Evolutionary conservation across 2,888 invertebrate genomes (phyloP).

Genomic region (Petrolisthes cinctipes): DNA sequence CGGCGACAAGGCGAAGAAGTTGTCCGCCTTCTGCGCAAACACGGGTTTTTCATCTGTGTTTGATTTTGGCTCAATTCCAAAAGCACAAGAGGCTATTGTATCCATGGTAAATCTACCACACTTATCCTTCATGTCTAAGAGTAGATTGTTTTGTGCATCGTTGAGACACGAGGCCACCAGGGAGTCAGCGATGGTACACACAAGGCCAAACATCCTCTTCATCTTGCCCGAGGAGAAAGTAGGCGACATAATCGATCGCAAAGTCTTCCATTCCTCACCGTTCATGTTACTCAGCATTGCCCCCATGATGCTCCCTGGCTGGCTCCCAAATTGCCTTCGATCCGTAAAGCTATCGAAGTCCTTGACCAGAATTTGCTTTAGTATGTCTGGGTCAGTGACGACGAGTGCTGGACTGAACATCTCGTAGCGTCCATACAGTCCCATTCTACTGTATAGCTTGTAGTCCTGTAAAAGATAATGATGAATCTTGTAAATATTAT

Average conservation of each 20-base stretch:
- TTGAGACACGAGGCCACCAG: constrained; percentile 37
- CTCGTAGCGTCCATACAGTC: constrained; percentile 8
- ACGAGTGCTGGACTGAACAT: not conserved
- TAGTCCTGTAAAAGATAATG: not conserved
- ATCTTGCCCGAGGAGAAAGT: constrained; percentile 56
- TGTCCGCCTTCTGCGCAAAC: constrained; percentile 43
- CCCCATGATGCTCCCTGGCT: constrained; percentile 20
- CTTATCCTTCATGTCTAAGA: constrained; percentile 42
- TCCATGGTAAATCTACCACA: constrained; percentile 58
- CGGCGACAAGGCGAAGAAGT: constrained; percentile 22
- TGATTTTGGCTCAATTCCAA: constrained; percentile 52
- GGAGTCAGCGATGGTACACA: constrained; percentile 35
- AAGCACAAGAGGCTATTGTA: constrained; percentile 59
- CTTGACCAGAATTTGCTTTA: constrained; percentile 14
- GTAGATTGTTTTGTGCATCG: constrained; percentile 18
- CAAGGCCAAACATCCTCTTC: constrained; percentile 45
- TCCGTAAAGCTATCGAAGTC: constrained; percentile 35
- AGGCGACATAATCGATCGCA: constrained; percentile 53
- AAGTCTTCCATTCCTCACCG: constrained; percentile 55
- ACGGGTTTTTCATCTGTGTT: constrained; percentile 26
- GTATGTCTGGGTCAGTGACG: constrained; percentile 4
- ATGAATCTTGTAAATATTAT: no score
- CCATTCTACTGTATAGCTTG: not conserved
- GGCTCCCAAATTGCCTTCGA: constrained; percentile 10
- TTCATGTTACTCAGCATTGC: constrained; percentile 44